Percentiles rank a stretch among this genome's conserved stretches.
Evolutionary conservation across 2,888 invertebrate genomes (phyloP).

Genomic region (Cryptocephalus moraei): DNA sequence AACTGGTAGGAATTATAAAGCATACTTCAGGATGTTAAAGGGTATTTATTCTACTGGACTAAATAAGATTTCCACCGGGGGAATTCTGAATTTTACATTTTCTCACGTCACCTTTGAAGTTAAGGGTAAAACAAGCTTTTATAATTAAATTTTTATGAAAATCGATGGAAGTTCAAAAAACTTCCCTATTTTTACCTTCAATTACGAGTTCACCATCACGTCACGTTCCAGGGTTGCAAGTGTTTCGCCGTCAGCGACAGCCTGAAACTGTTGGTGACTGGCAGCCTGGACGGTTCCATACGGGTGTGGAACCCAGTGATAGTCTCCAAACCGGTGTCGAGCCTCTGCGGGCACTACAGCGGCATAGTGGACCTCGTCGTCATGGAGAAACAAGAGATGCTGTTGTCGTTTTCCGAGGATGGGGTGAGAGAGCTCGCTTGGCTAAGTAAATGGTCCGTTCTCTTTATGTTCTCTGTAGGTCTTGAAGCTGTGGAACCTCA

Average conservation of each 20-base stretch:
- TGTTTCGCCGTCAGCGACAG: conserved; percentile 45
- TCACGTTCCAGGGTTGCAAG: conserved; percentile 42
- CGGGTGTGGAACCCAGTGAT: conserved; percentile 48
- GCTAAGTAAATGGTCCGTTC: background rate
- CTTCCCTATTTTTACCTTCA: no score
- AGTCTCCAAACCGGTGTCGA: conserved; percentile 32
- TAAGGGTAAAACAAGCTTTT: background rate
- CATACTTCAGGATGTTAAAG: no score
- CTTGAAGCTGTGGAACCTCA: conserved; percentile 50
- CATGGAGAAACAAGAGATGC: conserved; percentile 38
- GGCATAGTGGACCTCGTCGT: conserved; percentile 46
- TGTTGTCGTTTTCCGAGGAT: conserved; percentile 45
- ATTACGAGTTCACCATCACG: background rate
- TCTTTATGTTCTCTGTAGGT: conserved; percentile 31
- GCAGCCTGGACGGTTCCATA: conserved; percentile 44
- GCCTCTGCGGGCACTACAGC: conserved; percentile 30
- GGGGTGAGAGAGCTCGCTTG: conserved; percentile 40
- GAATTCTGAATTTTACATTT: no score
- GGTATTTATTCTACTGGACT: no score
- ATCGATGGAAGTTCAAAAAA: no score
- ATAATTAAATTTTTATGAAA: no score
- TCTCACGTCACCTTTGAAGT: no score
- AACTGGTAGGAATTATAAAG: no score
- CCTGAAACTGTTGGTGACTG: conserved; percentile 45
- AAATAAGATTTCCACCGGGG: no score